These are phyloP conservation scores for Drosophila neutralis DNA, from an alignment of 2,888 invertebrate genomes.

Conservation along the genomic window DNA sequence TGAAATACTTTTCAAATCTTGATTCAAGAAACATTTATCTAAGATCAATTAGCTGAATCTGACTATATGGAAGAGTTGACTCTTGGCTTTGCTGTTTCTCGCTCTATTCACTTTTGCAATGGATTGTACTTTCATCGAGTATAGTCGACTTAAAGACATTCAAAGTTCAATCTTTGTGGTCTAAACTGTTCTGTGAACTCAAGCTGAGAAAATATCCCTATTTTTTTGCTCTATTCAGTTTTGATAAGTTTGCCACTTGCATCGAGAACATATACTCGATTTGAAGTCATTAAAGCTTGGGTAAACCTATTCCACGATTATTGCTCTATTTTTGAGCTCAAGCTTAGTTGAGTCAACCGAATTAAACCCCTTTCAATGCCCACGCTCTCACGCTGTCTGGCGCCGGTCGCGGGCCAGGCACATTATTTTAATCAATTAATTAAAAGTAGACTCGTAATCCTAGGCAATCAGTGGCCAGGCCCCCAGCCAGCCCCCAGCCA, in stretches of 20 bases:
- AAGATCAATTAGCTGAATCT: not conserved
- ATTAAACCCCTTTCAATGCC: constrained; percentile 22
- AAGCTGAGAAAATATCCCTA: not conserved
- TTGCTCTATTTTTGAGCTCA: not conserved
- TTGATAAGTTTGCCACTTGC: not conserved
- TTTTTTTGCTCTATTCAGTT: not conserved
- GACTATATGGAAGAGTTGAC: too few relatives aligned
- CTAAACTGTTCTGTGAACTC: not conserved
- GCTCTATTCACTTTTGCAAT: not conserved
- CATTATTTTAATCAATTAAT: constrained; percentile 78
- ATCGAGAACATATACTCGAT: not conserved
- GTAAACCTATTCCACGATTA: not conserved
- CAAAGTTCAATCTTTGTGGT: not conserved
- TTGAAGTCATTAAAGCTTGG: not conserved
- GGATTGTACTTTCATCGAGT: not conserved
- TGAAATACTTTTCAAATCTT: not conserved
- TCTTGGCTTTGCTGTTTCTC: not conserved
- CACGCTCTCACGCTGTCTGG: constrained; percentile 27
- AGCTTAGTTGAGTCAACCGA: constrained; percentile 14
- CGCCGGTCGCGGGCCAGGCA: constrained; percentile 15
- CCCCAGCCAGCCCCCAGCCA: constrained; percentile 5
- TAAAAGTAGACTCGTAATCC: constrained; percentile 53
- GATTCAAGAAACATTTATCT: not conserved
- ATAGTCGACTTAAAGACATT: not conserved
- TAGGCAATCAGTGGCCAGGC: constrained; percentile 43